Conservation (phyloP, 2,797 vertebrate genomes). For the Anguilla megastoma region DNA sequence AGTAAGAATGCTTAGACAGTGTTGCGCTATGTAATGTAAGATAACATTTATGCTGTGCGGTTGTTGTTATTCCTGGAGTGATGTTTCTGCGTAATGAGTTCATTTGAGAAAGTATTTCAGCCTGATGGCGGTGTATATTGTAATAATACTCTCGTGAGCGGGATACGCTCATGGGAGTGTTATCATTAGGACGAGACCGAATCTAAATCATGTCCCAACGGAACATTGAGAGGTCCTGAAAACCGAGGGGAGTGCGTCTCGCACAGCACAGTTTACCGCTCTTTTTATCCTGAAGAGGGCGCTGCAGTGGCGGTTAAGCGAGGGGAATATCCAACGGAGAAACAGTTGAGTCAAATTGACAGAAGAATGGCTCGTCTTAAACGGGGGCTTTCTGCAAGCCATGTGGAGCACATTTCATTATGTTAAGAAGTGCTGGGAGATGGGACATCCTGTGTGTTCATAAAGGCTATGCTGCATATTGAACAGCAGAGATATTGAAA, state of each 20-base stretch:
- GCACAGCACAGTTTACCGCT: neutral
- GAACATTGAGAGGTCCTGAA: neutral
- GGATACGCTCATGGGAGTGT: neutral
- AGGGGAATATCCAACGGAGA: slow-evolving; percentile 11
- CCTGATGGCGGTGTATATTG: neutral
- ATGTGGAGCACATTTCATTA: slow-evolving; percentile 73
- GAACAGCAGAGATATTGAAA: slow-evolving; percentile 69
- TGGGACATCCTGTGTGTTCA: slow-evolving; percentile 46
- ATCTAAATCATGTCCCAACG: neutral
- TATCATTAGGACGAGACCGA: neutral
- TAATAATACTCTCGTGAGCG: neutral
- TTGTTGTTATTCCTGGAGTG: neutral
- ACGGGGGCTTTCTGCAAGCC: slow-evolving; percentile 54
- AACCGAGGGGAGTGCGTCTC: neutral
- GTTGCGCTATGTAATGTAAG: neutral
- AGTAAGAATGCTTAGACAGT: neutral
- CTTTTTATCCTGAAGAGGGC: slow-evolving; percentile 10
- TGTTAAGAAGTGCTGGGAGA: slow-evolving; percentile 33
- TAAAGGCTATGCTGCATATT: slow-evolving; percentile 59
- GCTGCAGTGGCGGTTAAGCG: slow-evolving; percentile 13
- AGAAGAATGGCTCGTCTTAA: neutral
- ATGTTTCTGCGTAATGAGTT: neutral
- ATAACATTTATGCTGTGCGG: neutral
- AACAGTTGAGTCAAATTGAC: neutral
- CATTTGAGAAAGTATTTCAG: neutral